phyloP scores from a whole-genome alignment of 1,140 invertebrate genomes.

The Drosophila trapezifrons region DNA sequence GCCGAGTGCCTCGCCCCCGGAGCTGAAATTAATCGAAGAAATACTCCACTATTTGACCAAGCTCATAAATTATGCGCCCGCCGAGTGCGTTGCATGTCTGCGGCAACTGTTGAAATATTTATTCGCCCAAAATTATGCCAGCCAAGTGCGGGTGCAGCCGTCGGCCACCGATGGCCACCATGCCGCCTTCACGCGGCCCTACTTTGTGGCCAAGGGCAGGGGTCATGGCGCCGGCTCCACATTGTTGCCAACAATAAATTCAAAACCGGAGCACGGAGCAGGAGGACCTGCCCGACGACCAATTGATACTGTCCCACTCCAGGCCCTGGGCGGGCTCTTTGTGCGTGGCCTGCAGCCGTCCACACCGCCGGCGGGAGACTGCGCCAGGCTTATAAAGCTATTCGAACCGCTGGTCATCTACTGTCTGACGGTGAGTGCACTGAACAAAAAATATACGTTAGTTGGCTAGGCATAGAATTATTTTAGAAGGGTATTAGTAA shows the following conservation, averaged over 20 bases:
- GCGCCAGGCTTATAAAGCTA: constrained; percentile 87
- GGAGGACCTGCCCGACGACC: constrained; percentile 32
- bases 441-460: background rate
- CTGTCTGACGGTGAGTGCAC: constrained; percentile 87
- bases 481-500: too few relatives aligned
- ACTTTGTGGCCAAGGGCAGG: constrained; percentile 71
- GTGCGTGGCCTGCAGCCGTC: constrained; percentile 64
- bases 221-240: constrained; percentile 34
- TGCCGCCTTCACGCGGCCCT: constrained; percentile 66
- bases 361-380: constrained; percentile 60
- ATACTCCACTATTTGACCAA: constrained; percentile 89
- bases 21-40: constrained; percentile 88
- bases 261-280: constrained; percentile 38
- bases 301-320: constrained; percentile 52
- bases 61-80: constrained; percentile 89
- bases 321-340: constrained; percentile 67
- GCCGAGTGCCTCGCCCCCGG: constrained; percentile 35
- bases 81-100: constrained; percentile 89
- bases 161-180: constrained; percentile 55
- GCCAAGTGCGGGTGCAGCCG: constrained; percentile 62
- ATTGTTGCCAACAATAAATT: constrained; percentile 61
- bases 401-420: constrained; percentile 96
- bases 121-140: constrained; percentile 90
- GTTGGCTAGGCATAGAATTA: background rate
- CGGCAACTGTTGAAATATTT: constrained; percentile 92